These are phyloP conservation scores for Cladorhizidae sp. DNA, from an alignment of 37 sponge, comb jelly and placozoan species.

Conservation along the genomic window DNA sequence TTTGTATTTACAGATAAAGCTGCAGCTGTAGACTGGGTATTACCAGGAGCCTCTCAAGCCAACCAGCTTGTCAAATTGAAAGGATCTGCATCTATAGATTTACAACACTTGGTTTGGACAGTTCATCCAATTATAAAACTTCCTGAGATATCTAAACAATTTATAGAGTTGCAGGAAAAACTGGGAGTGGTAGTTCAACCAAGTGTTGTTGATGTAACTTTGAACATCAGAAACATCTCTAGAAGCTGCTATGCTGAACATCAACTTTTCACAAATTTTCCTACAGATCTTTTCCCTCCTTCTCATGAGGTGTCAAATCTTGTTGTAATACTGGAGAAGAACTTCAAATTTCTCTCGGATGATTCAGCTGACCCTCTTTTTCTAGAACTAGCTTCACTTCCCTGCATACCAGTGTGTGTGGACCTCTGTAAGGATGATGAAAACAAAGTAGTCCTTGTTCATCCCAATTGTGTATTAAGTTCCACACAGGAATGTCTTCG, in stretches of 20 bases:
- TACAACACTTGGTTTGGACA: slow-evolving; percentile 36
- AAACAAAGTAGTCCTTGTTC: slow-evolving; percentile 35
- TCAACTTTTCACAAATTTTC: slow-evolving; percentile 27
- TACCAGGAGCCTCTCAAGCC: neutral
- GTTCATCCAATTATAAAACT: slow-evolving; percentile 36
- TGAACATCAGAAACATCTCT: slow-evolving; percentile 34
- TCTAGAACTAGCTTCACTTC: neutral
- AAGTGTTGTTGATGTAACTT: slow-evolving; percentile 26
- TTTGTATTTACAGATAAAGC: neutral
- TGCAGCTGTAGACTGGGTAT: neutral
- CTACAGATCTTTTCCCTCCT: neutral
- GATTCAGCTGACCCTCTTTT: neutral
- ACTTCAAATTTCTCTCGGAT: slow-evolving; percentile 6
- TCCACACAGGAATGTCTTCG: neutral
- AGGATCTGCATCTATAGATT: neutral
- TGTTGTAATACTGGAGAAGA: neutral
- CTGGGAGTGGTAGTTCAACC: slow-evolving; percentile 14
- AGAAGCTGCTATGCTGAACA: neutral
- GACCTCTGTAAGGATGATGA: neutral
- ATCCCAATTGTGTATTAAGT: slow-evolving; percentile 32
- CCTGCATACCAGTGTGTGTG: slow-evolving; percentile 44
- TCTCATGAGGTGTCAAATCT: neutral
- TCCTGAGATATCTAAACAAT: neutral
- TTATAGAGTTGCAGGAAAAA: neutral
- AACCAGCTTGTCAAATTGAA: neutral